Evolutionary conservation across 2,113 vertebrate species (phyloP).

Genomic region (Periophthalmus modestus): DNA sequence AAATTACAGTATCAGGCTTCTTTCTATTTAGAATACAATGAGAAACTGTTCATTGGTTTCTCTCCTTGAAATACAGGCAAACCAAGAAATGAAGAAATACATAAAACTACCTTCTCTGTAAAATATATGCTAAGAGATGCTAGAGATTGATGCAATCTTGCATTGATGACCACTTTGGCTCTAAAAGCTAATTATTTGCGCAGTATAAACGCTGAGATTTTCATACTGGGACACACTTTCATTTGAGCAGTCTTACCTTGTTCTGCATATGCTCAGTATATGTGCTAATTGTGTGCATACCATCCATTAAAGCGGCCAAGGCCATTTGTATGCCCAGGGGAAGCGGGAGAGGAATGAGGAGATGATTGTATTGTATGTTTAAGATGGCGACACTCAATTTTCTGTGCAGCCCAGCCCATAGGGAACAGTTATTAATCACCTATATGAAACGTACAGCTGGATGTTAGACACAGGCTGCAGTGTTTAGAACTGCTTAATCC

Average conservation of each 20-base stretch:
- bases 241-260: too few relatives aligned
- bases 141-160: background rate
- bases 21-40: background rate
- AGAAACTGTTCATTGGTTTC: background rate
- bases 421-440: conserved; percentile 65
- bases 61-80: too few relatives aligned
- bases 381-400: conserved; percentile 56
- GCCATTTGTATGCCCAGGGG: conserved; percentile 34
- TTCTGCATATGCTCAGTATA: background rate
- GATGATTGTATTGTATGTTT: conserved; percentile 57
- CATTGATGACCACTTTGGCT: background rate
- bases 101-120: background rate
- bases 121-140: background rate
- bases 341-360: conserved; percentile 17
- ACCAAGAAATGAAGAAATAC: too few relatives aligned
- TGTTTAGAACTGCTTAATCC: conserved; percentile 17
- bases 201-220: conserved; percentile 45
- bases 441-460: conserved; percentile 55
- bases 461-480: conserved; percentile 24
- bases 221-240: conserved; percentile 9
- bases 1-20: background rate
- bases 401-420: conserved; percentile 37
- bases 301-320: conserved; percentile 61
- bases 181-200: background rate
- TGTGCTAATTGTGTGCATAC: conserved; percentile 55